These are phyloP conservation scores for Pemphredon lugubris DNA, from an alignment of 2,888 invertebrate genomes.

Conservation along the genomic window DNA sequence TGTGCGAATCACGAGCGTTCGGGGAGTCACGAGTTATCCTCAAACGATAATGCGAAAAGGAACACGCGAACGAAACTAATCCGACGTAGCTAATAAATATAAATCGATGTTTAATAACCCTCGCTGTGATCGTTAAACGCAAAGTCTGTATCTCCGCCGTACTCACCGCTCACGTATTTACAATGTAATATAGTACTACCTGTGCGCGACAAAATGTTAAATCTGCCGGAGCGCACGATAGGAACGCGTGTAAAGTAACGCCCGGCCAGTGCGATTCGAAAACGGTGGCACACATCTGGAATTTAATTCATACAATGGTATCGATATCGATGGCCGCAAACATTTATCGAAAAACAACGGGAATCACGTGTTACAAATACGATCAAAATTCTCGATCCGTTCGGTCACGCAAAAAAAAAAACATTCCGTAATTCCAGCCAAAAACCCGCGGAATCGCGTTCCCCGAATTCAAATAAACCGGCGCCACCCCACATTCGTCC, in stretches of 20 bases:
- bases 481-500: not conserved
- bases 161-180: no score
- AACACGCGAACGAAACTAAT: no score
- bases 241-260: no score
- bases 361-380: not conserved
- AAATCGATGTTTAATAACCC: no score
- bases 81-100: not conserved
- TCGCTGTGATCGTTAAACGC: no score
- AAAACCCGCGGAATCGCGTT: not conserved
- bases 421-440: not conserved
- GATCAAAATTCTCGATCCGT: not conserved
- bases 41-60: conserved; percentile 11
- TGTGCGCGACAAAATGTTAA: no score
- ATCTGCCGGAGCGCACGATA: no score
- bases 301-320: conserved; percentile 21
- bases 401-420: not conserved
- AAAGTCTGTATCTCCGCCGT: no score
- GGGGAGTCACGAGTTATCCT: conserved; percentile 4
- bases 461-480: conserved; percentile 1
- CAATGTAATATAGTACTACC: no score
- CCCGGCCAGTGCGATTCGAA: no score
- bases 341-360: not conserved
- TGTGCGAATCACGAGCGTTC: conserved; percentile 20
- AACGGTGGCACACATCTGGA: no score
- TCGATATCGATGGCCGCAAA: conserved; percentile 14